phyloP scores from a whole-genome alignment of 2,113 vertebrate species.

The Pardalotus punctatus region DNA sequence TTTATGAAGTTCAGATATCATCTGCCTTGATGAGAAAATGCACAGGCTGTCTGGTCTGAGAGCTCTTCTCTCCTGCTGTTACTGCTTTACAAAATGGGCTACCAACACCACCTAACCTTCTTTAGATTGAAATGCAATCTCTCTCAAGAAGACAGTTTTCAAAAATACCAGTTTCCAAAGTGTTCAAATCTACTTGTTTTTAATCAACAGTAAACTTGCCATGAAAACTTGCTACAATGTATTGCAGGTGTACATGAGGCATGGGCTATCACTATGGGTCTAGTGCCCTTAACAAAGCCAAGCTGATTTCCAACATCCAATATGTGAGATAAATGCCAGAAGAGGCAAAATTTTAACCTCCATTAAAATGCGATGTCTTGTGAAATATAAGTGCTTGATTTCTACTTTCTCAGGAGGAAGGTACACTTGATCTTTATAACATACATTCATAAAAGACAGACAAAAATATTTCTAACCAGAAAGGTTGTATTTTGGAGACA shows the following conservation, averaged over 20 bases:
- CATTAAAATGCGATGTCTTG: not conserved
- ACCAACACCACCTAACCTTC: not conserved
- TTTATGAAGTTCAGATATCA: not conserved
- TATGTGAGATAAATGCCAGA: not conserved
- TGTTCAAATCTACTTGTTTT: not conserved
- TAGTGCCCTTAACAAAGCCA: not conserved
- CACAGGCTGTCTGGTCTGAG: not conserved
- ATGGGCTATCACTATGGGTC: not conserved
- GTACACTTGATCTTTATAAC: not conserved
- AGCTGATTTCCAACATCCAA: not conserved
- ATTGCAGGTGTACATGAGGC: not conserved
- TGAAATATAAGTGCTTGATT: not conserved
- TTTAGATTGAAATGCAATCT: not conserved
- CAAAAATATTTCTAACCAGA: not conserved
- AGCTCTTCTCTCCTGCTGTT: not conserved
- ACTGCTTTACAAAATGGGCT: not conserved
- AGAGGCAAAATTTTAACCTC: not conserved
- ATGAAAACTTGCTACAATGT: not conserved
- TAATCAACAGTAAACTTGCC: not conserved
- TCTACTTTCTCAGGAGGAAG: not conserved
- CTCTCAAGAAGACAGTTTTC: not conserved
- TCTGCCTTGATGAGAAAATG: not conserved
- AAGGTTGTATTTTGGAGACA: not conserved
- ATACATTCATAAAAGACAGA: not conserved
- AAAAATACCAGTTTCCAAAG: not conserved